Evolutionary conservation across 2,113 vertebrate species (phyloP).

Genomic region (Paramisgurnus dabryanus): DNA sequence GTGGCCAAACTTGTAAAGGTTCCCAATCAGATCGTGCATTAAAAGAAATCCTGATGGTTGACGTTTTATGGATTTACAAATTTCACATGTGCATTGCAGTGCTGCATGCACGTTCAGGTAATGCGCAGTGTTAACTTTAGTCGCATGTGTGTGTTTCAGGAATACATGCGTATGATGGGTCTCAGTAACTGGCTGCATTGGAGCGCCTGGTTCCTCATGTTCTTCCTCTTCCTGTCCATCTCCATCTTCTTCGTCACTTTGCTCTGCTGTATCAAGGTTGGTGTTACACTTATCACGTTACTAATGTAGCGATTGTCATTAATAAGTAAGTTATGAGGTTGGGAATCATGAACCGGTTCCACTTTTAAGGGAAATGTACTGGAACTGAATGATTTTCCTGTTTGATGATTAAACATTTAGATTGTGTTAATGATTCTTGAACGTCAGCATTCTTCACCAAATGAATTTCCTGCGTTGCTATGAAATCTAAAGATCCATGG

Average conservation of each 20-base stretch:
- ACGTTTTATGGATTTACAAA: too few species aligned
- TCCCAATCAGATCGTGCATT: too few species aligned
- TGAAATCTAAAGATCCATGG: too few species aligned
- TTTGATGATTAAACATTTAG: neutral
- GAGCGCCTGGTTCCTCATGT: conserved; percentile 95
- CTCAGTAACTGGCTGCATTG: conserved; percentile 97
- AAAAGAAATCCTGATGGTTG: too few species aligned
- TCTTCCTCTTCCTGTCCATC: conserved; percentile 88
- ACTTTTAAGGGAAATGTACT: too few species aligned
- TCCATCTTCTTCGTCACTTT: conserved; percentile 88
- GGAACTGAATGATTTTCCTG: too few species aligned
- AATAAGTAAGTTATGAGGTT: neutral
- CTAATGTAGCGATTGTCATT: too few species aligned
- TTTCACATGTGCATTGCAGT: too few species aligned
- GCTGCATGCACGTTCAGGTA: too few species aligned
- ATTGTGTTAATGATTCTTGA: neutral
- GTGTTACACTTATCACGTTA: conserved; percentile 30
- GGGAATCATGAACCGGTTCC: neutral
- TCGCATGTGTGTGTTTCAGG: conserved; percentile 71
- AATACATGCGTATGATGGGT: conserved; percentile 99
- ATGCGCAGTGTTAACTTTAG: neutral
- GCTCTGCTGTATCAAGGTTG: conserved; percentile 89
- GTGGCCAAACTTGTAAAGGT: too few species aligned
- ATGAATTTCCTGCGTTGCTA: too few species aligned
- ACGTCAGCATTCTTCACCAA: fast-evolving